Evolutionary conservation across 2,113 vertebrate species (phyloP).

Genomic region (Zootoca vivipara): DNA sequence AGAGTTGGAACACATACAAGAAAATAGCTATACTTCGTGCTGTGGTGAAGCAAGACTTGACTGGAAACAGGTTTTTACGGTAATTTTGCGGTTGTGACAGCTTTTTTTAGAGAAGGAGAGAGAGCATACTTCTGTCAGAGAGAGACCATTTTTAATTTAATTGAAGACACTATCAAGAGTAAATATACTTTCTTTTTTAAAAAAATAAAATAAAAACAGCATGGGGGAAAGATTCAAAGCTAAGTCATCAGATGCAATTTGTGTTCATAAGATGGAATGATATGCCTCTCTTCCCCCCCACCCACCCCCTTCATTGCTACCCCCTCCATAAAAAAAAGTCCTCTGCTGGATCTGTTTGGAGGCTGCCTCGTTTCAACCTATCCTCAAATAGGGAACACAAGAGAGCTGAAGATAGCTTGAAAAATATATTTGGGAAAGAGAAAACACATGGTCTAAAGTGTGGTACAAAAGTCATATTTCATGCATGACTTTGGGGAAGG

Average conservation of each 20-base stretch:
- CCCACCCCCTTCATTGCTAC: slow-evolving; percentile 35
- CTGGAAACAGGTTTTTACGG: slow-evolving; percentile 78
- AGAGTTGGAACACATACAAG: slow-evolving; percentile 74
- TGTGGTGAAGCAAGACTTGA: slow-evolving; percentile 76
- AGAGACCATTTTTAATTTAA: slow-evolving; percentile 77
- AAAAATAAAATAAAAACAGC: slow-evolving; percentile 75
- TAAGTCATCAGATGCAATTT: slow-evolving; percentile 80
- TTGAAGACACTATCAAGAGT: slow-evolving; percentile 82
- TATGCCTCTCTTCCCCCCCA: slow-evolving; percentile 37
- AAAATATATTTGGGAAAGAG: slow-evolving; percentile 87
- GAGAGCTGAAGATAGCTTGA: slow-evolving; percentile 80
- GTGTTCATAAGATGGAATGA: slow-evolving; percentile 68
- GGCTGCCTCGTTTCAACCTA: slow-evolving; percentile 70
- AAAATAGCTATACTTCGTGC: slow-evolving; percentile 75
- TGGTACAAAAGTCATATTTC: slow-evolving; percentile 87
- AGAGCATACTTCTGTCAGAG: slow-evolving; percentile 72
- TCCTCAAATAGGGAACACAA: slow-evolving; percentile 88
- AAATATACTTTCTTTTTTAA: slow-evolving; percentile 74
- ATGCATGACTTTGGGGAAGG: slow-evolving; percentile 89
- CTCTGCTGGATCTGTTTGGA: slow-evolving; percentile 66
- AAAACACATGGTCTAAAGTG: slow-evolving; percentile 86
- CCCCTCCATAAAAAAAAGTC: slow-evolving; percentile 39
- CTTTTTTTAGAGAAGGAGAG: slow-evolving; percentile 69
- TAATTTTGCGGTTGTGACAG: slow-evolving; percentile 74
- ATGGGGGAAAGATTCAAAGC: slow-evolving; percentile 78